These are phyloP conservation scores for Drosophila elegans DNA, from an alignment of 1,140 invertebrate species.

Conservation along the genomic window DNA sequence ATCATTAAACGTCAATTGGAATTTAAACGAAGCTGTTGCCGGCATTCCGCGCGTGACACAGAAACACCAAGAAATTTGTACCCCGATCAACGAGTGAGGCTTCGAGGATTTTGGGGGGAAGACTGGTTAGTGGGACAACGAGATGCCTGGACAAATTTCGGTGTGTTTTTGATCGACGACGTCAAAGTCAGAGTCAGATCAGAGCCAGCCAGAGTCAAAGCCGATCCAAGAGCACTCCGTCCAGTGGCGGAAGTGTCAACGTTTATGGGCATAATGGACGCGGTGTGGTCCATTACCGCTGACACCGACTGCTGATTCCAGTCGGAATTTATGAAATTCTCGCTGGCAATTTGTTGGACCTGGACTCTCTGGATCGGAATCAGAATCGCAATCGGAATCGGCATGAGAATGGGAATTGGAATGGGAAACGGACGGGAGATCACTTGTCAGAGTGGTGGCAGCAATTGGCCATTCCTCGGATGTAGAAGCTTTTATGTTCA, in stretches of 20 bases:
- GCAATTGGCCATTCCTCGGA: conserved; percentile 84
- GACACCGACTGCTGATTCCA: conserved; percentile 64
- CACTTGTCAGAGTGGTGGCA: conserved; percentile 44
- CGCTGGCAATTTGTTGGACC: conserved; percentile 68
- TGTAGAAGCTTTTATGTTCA: conserved; percentile 85
- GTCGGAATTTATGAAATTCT: conserved; percentile 77
- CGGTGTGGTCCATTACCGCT: conserved; percentile 77
- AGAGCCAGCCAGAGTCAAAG: neutral
- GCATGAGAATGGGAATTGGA: conserved; percentile 6
- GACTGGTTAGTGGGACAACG: neutral
- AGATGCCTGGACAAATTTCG: conserved; percentile 75
- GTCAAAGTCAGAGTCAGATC: conserved; percentile 36
- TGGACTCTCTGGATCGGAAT: conserved; percentile 3
- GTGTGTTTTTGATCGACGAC: conserved; percentile 74
- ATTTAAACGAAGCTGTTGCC: conserved; percentile 82
- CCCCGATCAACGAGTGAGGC: conserved; percentile 10
- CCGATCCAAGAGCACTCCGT: neutral
- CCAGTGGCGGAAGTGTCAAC: conserved; percentile 76
- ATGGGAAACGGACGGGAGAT: conserved; percentile 33
- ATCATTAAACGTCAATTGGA: conserved; percentile 82
- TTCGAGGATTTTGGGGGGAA: neutral
- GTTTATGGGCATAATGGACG: conserved; percentile 82
- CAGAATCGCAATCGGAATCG: conserved; percentile 1
- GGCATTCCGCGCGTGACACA: conserved; percentile 80
- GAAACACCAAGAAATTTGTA: conserved; percentile 83